Percentiles rank a stretch among this genome's conserved stretches.
phyloP scores from a whole-genome alignment of 2,888 invertebrate genomes.

The Drosophila sordidula region DNA sequence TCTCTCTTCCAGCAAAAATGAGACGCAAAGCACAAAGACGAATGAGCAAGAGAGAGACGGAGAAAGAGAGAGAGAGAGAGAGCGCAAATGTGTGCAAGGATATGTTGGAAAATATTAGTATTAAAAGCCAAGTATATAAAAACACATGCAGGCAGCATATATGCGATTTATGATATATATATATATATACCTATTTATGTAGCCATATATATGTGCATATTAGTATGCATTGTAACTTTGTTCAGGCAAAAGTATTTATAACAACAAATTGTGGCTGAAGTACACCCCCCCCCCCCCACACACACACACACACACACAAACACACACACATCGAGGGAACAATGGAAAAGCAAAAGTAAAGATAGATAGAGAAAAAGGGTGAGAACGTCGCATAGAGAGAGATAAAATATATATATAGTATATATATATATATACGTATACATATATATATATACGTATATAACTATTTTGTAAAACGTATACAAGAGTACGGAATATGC shows the following conservation, averaged over 20 bases:
- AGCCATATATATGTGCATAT: slow-evolving; percentile 8
- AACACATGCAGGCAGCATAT: slow-evolving; percentile 4
- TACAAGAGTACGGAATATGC: slow-evolving; percentile 57
- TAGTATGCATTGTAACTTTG: slow-evolving; percentile 11
- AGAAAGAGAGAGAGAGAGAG: slow-evolving; percentile 1
- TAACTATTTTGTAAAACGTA: slow-evolving; percentile 70
- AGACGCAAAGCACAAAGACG: slow-evolving; percentile 1
- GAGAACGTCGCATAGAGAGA: slow-evolving; percentile 7
- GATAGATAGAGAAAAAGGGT: not conserved
- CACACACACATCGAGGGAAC: slow-evolving; percentile 44
- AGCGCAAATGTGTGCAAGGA: not conserved
- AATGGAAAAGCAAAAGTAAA: slow-evolving; percentile 26
- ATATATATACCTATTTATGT: not conserved
- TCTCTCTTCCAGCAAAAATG: slow-evolving; percentile 27
- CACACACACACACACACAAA: slow-evolving; percentile 29
- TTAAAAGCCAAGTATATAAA: slow-evolving; percentile 29
- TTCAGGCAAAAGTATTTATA: slow-evolving; percentile 42
- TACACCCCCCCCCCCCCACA: not conserved
- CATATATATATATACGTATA: slow-evolving; percentile 14
- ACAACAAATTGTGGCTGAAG: slow-evolving; percentile 20
- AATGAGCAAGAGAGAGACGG: slow-evolving; percentile 1
- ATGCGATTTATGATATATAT: not conserved
- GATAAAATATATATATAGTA: slow-evolving; percentile 1
- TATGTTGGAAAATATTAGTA: slow-evolving; percentile 35
- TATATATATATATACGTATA: slow-evolving; percentile 14